Conservation (phyloP, 2,113 vertebrate genomes). For the Oenanthe oenanthe region DNA sequence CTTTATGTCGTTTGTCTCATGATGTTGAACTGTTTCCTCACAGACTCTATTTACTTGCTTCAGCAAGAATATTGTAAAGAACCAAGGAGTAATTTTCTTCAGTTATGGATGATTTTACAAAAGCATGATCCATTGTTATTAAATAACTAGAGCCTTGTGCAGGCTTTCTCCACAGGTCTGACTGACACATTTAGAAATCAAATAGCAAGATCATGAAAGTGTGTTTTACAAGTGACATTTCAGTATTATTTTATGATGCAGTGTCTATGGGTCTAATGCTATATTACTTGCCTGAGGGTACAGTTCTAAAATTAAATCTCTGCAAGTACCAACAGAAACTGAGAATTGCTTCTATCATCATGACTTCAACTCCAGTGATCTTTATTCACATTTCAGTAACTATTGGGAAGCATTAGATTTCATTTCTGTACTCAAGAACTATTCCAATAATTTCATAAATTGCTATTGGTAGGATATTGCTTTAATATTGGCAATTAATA, state of each 20-base stretch:
- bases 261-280: background rate
- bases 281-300: background rate
- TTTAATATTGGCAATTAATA: background rate
- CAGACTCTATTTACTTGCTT: background rate
- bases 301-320: slow-evolving; percentile 3
- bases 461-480: background rate
- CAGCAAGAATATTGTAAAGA: background rate
- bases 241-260: background rate
- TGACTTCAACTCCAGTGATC: background rate
- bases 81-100: background rate
- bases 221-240: background rate
- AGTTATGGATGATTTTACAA: background rate
- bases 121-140: background rate
- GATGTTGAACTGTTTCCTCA: background rate
- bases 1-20: background rate
- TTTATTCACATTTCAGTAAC: background rate
- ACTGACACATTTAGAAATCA: background rate
- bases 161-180: background rate
- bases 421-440: background rate
- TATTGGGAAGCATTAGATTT: background rate
- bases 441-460: background rate
- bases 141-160: background rate
- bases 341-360: background rate
- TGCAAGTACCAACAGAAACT: background rate
- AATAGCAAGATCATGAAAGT: background rate